Base-by-base conservation (phyloP, 2,797 vertebrate genomes). In the Hydrocynus forskahlii region DNA sequence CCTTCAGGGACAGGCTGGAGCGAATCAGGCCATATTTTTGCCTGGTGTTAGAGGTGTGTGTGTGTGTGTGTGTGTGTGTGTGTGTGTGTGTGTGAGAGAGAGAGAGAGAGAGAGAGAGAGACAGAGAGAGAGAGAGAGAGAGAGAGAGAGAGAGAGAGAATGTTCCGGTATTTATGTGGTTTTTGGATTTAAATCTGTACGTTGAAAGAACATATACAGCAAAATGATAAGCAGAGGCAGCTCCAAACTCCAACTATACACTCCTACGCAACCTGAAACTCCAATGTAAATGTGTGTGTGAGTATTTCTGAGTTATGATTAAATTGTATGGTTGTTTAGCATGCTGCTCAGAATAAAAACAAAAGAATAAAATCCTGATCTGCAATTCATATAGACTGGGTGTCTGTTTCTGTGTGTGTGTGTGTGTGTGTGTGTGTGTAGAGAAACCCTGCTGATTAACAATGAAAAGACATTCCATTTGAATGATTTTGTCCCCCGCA, bases 191-290 rank as follows among this genome's bases (percentile, higher is more conserved):
- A 35, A 29, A 7, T 63, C 3, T 29, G 25, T 14, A 16, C 13
- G 62, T 6, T 63, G 62, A 63, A 29, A 17, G 62, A 63, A 63
- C 62, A 63, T 63, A 63, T 63, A 17, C 62, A 63, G 25, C 25
- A 1, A 35, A 63, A 63, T 25, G 21, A 14, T 14, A 21, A 29
- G 23, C 59, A 14, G 21, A 29, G 5, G 1, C 23, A 29, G 59
- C 21, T 23, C n/a, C 21, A 23, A n/a, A 21, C 55, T 57, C 19
- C 55, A n/a, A 21, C 57, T 29, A 29, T 2, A 62, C 23, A 29
- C 21, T 13, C 59, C 23, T 9, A 0, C 14, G 25, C 13, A 63
- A 16, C 12, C 62, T 63, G 62, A 63, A 17, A 35, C 62, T 29
- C 2, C 29, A 63, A 35, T 13, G 25, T 63, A 63, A 63, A 63